A percentile compares a stretch with the other conserved stretches of the same genome.
Conservation (phyloP, 2,797 vertebrate genomes). For the Anableps anableps region DNA sequence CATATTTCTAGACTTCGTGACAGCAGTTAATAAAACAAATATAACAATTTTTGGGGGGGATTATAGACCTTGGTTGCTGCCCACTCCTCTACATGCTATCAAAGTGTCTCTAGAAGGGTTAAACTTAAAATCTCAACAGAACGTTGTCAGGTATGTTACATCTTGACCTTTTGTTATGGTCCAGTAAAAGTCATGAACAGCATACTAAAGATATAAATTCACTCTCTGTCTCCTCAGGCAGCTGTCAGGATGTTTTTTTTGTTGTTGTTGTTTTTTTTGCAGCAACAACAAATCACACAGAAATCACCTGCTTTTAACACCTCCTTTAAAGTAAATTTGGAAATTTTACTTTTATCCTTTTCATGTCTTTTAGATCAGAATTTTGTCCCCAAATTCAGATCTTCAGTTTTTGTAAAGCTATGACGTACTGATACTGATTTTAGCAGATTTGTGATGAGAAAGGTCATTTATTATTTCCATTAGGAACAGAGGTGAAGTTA, state of each 20-base stretch:
- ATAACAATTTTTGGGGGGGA: conserved; percentile 20
- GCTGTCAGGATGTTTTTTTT: background rate
- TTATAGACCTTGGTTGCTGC: conserved; percentile 3
- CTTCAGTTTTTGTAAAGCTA: background rate
- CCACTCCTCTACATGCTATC: conserved; percentile 10
- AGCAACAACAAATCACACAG: background rate
- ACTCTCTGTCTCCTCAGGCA: background rate
- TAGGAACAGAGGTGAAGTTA: background rate
- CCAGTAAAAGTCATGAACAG: conserved; percentile 20
- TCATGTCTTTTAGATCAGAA: background rate
- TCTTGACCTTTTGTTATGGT: conserved; percentile 38
- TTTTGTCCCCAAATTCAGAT: background rate
- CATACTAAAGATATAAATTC: conserved; percentile 13
- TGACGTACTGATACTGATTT: background rate
- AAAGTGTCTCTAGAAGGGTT: conserved; percentile 10
- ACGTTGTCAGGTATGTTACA: conserved; percentile 18
- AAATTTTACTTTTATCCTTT: background rate
- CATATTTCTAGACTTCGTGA: conserved; percentile 56
- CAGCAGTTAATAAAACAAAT: conserved; percentile 38
- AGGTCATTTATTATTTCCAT: background rate
- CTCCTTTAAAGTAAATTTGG: background rate
- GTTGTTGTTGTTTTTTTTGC: background rate
- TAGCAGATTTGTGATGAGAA: background rate
- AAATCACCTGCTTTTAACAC: background rate
- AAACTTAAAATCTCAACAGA: conserved; percentile 21